Evolutionary conservation across 2,888 invertebrate genomes (phyloP).

Genomic region (Imbricaverruca yamaguchii): DNA sequence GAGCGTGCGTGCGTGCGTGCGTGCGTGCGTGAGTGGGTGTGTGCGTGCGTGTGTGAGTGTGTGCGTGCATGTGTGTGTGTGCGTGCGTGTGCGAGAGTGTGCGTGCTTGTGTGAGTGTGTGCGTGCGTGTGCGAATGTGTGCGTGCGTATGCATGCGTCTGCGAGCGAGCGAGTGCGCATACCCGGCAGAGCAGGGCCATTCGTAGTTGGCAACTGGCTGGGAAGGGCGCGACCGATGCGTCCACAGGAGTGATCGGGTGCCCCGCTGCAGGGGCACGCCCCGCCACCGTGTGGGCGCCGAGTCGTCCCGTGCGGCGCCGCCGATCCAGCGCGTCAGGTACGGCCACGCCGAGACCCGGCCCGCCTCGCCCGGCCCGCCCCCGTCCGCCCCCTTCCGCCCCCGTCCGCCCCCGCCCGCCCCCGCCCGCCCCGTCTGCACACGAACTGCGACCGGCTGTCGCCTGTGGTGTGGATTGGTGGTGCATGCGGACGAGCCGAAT

Average conservation of each 20-base stretch:
- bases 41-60: neutral
- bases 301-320: too few relatives aligned
- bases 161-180: neutral
- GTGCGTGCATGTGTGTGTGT: slow-evolving; percentile 22
- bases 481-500: too few relatives aligned
- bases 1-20: neutral
- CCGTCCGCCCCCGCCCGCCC: too few relatives aligned
- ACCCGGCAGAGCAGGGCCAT: neutral
- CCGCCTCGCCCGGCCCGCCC: too few relatives aligned
- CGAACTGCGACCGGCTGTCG: too few relatives aligned
- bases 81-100: neutral
- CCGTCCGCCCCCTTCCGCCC: too few relatives aligned
- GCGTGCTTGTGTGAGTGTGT: slow-evolving; percentile 3
- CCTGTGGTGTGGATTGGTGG: too few relatives aligned
- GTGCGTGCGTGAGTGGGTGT: neutral
- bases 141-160: slow-evolving; percentile 14
- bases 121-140: slow-evolving; percentile 17
- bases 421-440: too few relatives aligned
- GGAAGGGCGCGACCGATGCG: neutral
- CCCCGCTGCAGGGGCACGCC: neutral
- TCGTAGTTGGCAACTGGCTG: neutral
- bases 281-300: neutral
- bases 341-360: too few relatives aligned
- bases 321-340: too few relatives aligned
- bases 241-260: neutral